Conservation (phyloP, 2,888 invertebrate genomes). For the Cyaniris semiargus region DNA sequence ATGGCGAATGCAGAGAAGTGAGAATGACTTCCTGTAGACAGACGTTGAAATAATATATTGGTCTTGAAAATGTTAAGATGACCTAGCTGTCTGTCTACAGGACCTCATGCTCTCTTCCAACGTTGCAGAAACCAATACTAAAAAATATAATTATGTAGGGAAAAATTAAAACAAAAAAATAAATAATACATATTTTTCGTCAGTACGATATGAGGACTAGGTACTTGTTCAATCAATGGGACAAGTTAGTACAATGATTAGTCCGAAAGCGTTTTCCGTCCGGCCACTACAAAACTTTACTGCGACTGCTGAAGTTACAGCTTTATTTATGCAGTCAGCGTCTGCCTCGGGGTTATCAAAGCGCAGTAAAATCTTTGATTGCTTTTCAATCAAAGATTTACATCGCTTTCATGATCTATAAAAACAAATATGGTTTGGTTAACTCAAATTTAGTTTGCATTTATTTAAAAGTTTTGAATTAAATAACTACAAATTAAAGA, state of each 20-base stretch:
- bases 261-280: neutral
- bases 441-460: neutral
- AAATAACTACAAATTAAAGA: too few species aligned
- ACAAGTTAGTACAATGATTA: neutral
- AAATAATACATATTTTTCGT: too few species aligned
- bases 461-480: neutral
- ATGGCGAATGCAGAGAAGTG: too few species aligned
- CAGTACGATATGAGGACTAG: too few species aligned
- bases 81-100: too few species aligned
- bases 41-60: too few species aligned
- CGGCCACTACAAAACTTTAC: neutral
- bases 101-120: too few species aligned
- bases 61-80: too few species aligned
- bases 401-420: neutral
- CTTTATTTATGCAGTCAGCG: slow-evolving; percentile 9
- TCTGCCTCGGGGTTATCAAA: neutral
- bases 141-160: too few species aligned
- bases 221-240: neutral
- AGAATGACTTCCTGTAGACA: too few species aligned
- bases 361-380: slow-evolving; percentile 17
- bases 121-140: too few species aligned
- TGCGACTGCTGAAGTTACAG: neutral
- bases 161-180: too few species aligned
- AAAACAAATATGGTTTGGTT: neutral
- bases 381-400: slow-evolving; percentile 11